Evolutionary conservation across 2,797 vertebrate species (phyloP).

Genomic region (Helicolenus hilgendorfi): DNA sequence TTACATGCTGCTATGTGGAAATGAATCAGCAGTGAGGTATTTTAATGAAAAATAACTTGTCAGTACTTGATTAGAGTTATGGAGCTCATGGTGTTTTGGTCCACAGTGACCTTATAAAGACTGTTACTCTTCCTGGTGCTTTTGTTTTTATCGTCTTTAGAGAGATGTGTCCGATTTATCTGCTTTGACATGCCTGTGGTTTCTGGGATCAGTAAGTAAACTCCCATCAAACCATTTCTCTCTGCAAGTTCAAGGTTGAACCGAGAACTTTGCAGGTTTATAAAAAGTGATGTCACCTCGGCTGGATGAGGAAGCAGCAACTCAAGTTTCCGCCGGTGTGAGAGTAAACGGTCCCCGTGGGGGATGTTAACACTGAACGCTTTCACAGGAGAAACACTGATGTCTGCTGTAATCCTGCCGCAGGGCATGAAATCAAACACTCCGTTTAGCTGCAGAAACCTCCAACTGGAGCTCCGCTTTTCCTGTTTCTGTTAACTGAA

Average conservation of each 20-base stretch:
- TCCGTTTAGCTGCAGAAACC: background rate
- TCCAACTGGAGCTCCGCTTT: background rate
- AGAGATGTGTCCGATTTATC: background rate
- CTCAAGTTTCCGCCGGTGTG: constrained; percentile 38
- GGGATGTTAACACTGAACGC: constrained; percentile 37
- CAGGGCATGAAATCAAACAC: background rate
- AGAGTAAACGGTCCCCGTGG: constrained; percentile 7
- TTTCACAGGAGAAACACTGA: constrained; percentile 27
- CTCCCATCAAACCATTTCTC: background rate
- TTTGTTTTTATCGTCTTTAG: background rate
- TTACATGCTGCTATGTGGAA: background rate
- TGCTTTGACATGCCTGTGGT: background rate
- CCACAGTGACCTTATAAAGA: background rate
- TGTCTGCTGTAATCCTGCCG: constrained; percentile 23
- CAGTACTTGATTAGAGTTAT: background rate
- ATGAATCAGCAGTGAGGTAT: constrained; percentile 65
- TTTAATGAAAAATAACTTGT: constrained; percentile 32
- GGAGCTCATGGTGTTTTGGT: background rate
- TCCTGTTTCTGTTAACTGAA: background rate
- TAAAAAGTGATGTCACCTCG: constrained; percentile 51
- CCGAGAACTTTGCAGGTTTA: background rate
- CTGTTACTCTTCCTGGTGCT: background rate
- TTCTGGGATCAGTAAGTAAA: background rate
- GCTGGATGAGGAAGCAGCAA: constrained; percentile 18
- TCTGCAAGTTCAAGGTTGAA: background rate